These are phyloP conservation scores for Lophura nycthemera DNA, from an alignment of 2,113 vertebrate species.

Conservation along the genomic window DNA sequence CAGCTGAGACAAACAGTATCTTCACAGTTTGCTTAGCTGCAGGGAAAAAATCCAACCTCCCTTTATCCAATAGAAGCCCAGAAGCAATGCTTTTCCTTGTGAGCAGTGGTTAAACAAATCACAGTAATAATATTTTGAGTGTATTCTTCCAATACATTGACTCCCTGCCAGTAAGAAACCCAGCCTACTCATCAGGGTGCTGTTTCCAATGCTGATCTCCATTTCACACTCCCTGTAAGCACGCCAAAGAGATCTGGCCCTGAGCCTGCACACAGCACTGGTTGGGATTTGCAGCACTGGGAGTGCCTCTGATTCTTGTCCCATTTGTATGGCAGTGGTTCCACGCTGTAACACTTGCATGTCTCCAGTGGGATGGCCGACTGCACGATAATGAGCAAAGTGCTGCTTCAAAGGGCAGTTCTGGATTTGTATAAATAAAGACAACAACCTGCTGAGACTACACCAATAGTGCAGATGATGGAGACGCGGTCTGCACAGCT, in stretches of 20 bases:
- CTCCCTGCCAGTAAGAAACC: slow-evolving; percentile 46
- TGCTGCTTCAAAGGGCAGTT: not conserved
- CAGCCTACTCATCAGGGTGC: slow-evolving; percentile 54
- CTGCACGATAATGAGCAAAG: not conserved
- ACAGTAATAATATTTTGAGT: slow-evolving; percentile 38
- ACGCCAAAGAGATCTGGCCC: not conserved
- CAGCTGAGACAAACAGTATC: not conserved
- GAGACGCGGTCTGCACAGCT: not conserved
- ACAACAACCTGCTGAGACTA: not conserved
- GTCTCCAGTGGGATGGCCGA: not conserved
- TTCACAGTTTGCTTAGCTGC: not conserved
- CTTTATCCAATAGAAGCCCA: not conserved
- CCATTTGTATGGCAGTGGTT: not conserved
- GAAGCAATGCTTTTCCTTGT: slow-evolving; percentile 15
- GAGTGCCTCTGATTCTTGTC: not conserved
- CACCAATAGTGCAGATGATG: fast-evolving
- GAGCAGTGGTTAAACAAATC: slow-evolving; percentile 33
- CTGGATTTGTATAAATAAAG: not conserved
- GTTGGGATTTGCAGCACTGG: not conserved
- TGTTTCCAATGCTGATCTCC: slow-evolving; percentile 45
- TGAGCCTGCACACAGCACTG: not conserved
- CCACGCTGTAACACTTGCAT: not conserved
- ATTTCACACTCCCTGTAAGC: slow-evolving; percentile 22
- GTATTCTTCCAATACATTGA: slow-evolving; percentile 11
- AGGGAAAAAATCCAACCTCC: not conserved